These are phyloP conservation scores for Scaptomyza graminum DNA, from an alignment of 1,140 invertebrate species.

Conservation along the genomic window DNA sequence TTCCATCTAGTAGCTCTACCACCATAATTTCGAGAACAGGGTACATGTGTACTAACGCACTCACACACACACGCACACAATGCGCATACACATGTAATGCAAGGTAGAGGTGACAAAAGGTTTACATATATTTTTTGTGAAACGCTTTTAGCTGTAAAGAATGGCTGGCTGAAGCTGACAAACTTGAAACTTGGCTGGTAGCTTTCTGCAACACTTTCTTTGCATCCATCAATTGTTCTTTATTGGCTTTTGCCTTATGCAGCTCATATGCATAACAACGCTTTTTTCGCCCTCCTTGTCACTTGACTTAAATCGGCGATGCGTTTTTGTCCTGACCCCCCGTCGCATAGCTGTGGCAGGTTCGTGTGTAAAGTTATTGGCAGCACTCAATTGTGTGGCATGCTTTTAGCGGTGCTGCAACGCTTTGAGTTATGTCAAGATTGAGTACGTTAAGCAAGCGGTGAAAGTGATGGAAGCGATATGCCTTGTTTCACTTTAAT, in stretches of 20 bases:
- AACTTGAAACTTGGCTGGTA: conserved; percentile 11
- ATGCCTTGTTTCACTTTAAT: neutral
- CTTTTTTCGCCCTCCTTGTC: too few relatives aligned
- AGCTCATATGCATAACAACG: neutral
- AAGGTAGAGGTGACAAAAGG: neutral
- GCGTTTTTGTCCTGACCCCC: neutral
- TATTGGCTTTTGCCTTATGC: conserved; percentile 13
- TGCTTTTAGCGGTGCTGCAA: neutral
- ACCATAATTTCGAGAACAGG: too few relatives aligned
- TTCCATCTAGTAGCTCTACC: too few relatives aligned
- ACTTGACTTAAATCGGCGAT: neutral
- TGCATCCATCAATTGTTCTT: conserved; percentile 1
- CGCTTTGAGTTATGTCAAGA: too few relatives aligned
- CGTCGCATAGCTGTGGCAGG: neutral
- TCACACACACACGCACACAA: too few relatives aligned
- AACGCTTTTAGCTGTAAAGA: neutral
- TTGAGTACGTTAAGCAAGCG: neutral
- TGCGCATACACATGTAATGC: conserved; percentile 4
- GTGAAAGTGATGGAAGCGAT: neutral
- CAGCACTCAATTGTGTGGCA: neutral
- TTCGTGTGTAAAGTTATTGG: neutral
- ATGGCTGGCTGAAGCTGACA: neutral
- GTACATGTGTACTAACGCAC: too few relatives aligned
- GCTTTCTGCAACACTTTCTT: neutral
- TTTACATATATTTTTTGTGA: conserved; percentile 3